Percentiles rank a stretch among this genome's conserved stretches.
These are phyloP conservation scores for Macrotus californicus DNA, from an alignment of 2,113 vertebrate species.

Conservation along the genomic window DNA sequence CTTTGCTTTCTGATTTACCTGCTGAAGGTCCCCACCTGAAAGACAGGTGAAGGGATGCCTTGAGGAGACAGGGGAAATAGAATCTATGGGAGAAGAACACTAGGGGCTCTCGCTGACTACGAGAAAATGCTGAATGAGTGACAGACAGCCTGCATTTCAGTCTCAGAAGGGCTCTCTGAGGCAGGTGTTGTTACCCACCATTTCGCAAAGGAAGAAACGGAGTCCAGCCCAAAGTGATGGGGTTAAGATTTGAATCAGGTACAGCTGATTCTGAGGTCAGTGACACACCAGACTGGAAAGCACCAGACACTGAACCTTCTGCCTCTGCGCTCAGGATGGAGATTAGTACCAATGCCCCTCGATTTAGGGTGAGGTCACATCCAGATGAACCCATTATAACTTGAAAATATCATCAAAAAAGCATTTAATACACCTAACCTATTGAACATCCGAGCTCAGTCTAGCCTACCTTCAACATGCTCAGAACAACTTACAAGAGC, in stretches of 20 bases:
- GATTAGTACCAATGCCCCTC: neutral
- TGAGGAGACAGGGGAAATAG: too few relatives aligned
- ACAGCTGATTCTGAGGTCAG: neutral
- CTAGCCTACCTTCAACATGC: neutral
- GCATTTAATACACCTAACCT: neutral
- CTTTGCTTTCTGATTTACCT: neutral
- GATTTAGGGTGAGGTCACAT: too few relatives aligned
- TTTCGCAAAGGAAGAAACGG: neutral
- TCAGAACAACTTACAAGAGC: neutral
- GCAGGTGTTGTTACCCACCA: neutral
- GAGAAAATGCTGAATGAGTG: neutral
- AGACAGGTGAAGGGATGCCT: too few relatives aligned
- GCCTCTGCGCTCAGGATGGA: neutral
- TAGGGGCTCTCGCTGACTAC: rapidly evolving
- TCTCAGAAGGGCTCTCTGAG: neutral
- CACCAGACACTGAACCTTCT: neutral
- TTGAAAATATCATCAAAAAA: neutral
- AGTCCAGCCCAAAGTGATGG: neutral
- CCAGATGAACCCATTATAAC: neutral
- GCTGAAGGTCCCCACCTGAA: neutral
- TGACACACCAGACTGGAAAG: neutral
- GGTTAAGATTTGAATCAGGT: neutral
- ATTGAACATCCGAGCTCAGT: neutral
- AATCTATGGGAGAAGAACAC: neutral
- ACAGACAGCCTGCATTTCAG: neutral